phyloP scores from a whole-genome alignment of 64 coral and sea anemone species.

The Stichodactyla helianthus region DNA sequence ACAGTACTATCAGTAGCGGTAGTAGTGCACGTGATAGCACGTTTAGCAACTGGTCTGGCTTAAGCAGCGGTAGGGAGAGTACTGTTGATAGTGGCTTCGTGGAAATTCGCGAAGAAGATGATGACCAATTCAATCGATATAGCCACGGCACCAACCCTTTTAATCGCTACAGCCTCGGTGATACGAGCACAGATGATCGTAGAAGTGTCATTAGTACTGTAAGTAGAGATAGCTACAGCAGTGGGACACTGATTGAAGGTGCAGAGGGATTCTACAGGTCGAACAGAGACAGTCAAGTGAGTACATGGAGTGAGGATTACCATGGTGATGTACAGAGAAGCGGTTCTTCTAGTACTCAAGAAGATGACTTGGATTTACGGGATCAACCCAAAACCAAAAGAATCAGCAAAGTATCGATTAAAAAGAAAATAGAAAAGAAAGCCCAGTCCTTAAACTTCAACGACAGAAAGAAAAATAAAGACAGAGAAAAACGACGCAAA shows the following conservation, averaged over 20 bases:
- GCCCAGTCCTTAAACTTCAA: not conserved
- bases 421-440: not conserved
- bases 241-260: slow-evolving; percentile 47
- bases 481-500: not conserved
- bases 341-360: slow-evolving; percentile 51
- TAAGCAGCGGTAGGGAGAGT: slow-evolving; percentile 36
- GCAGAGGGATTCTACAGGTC: not conserved
- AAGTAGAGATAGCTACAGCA: slow-evolving; percentile 35
- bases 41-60: slow-evolving; percentile 32
- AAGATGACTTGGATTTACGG: slow-evolving; percentile 34
- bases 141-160: not conserved
- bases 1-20: slow-evolving; percentile 55
- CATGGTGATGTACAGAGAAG: slow-evolving; percentile 22
- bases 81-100: slow-evolving; percentile 8
- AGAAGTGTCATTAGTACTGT: slow-evolving; percentile 20
- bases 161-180: not conserved
- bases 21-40: slow-evolving; percentile 33
- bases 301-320: slow-evolving; percentile 30
- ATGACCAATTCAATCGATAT: not conserved
- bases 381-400: not conserved
- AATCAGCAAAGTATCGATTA: not conserved
- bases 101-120: slow-evolving; percentile 10
- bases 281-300: slow-evolving; percentile 51
- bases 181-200: slow-evolving; percentile 8
- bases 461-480: not conserved